Conservation (phyloP, 2,888 invertebrate species). For the Platerodrilus igneus region DNA sequence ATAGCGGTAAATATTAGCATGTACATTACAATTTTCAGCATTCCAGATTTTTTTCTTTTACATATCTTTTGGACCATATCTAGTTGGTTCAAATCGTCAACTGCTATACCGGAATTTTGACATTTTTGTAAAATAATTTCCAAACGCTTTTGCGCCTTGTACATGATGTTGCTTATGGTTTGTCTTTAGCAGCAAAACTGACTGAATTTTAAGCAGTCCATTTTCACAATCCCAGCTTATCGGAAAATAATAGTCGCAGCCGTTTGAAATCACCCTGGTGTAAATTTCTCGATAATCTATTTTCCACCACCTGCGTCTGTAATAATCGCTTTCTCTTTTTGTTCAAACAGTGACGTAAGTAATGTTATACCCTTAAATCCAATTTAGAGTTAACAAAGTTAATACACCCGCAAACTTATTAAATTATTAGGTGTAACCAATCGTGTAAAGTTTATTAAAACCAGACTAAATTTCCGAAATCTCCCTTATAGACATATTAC, state of each 20-base stretch:
- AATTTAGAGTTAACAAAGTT: no score
- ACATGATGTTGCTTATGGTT: conserved; percentile 24
- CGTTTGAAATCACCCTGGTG: conserved; percentile 29
- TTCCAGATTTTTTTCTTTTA: conserved; percentile 5
- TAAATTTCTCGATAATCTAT: conserved; percentile 29
- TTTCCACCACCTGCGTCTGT: conserved; percentile 31
- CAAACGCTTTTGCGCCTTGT: conserved; percentile 34
- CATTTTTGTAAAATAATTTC: conserved; percentile 28
- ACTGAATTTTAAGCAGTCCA: conserved; percentile 18
- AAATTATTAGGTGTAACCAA: no score
- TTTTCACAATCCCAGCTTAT: conserved; percentile 20
- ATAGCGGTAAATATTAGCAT: conserved; percentile 8
- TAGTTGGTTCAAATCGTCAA: conserved; percentile 21
- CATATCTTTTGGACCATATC: conserved; percentile 23
- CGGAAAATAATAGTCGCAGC: conserved; percentile 27
- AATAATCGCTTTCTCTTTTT: no score
- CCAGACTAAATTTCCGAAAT: no score
- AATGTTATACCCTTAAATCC: no score
- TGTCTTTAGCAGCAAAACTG: conserved; percentile 19
- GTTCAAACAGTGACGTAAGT: no score
- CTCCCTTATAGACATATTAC: no score
- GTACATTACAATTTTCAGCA: no score
- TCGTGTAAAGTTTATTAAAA: no score
- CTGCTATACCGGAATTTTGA: conserved; percentile 24
- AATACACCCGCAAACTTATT: no score